Evolutionary conservation across 2,113 vertebrate genomes (phyloP).

Genomic region (Pachyramphus minor): DNA sequence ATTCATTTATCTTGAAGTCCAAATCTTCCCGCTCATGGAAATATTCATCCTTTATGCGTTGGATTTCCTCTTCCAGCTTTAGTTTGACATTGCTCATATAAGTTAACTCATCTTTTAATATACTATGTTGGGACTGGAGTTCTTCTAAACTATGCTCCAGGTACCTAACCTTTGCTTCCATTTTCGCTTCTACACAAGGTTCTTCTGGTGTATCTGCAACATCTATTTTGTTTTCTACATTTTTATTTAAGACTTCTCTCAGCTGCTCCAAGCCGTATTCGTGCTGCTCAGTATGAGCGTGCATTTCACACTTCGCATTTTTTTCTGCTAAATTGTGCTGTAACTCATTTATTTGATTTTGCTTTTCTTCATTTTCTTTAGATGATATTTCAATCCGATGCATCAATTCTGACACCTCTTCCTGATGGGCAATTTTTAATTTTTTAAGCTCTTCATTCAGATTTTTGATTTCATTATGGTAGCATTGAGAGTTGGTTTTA

Average conservation of each 20-base stretch:
- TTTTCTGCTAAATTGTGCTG: slow-evolving; percentile 77
- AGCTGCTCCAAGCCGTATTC: slow-evolving; percentile 64
- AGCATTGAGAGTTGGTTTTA: slow-evolving; percentile 73
- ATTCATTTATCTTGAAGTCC: slow-evolving; percentile 95
- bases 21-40: slow-evolving; percentile 90
- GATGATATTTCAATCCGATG: slow-evolving; percentile 68
- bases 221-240: neutral
- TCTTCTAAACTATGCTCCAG: slow-evolving; percentile 80
- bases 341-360: slow-evolving; percentile 74
- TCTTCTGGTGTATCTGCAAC: neutral
- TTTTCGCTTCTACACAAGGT: slow-evolving; percentile 10
- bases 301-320: slow-evolving; percentile 63
- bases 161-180: slow-evolving; percentile 67
- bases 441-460: slow-evolving; percentile 80
- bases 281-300: slow-evolving; percentile 70
- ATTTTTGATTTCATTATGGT: slow-evolving; percentile 77
- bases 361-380: slow-evolving; percentile 78
- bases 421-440: slow-evolving; percentile 74
- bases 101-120: slow-evolving; percentile 90
- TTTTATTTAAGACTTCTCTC: slow-evolving; percentile 32
- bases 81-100: slow-evolving; percentile 88
- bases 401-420: slow-evolving; percentile 81
- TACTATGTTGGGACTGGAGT: slow-evolving; percentile 85
- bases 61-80: slow-evolving; percentile 86
- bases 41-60: slow-evolving; percentile 84